Evolutionary conservation across 1,140 invertebrate species (phyloP), one percentile per base, ranked within the genome.

Genomic region (Gonatopus flavifemur): DNA sequence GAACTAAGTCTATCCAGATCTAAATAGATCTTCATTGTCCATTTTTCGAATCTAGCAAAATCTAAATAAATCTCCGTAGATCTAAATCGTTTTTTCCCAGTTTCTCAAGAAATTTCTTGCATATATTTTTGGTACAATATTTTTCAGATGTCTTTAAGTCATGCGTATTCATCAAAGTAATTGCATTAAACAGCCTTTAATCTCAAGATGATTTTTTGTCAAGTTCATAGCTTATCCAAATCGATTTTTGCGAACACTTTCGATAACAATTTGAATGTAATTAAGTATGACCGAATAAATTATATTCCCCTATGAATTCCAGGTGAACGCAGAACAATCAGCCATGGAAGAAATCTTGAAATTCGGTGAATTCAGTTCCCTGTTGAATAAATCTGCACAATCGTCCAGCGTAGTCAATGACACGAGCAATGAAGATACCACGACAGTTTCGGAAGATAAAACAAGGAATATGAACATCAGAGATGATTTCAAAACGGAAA

Each of bases 331-430:
- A 40, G 71, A 74, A 42, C 69, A 66, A 16, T 65, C 67, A 4
- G 69, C 67, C 0, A 70, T 76, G 62, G 70, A 73, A 33, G 70
- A 72, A 33, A 70, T 75, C 42, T 43, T 76, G 43, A 73, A 74
- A 20, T 75, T 74, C 43, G 72, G 72, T 3, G 70, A 76, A 45
- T 74, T 75, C 44, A 76, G 72, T 55, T 76, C 72, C 2, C 58
- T 76, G 40, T 37, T 75, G 25, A 65, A 76, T 40, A 75, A 75
- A 50, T 51, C 60, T 0, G 56, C 59, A 21, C 67, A 59, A 33
- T 40, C 56, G 5, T 56, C 62, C 25, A 53, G 22, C 4, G 67
- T 64, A n/a, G 45, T 28, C 6, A 49, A 52, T 24, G 47, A 51
- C 12, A 35, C 37, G 38, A n/a, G 40, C 50, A 22, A 40, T 35